Percentiles rank a stretch among this genome's conserved stretches.
phyloP scores from a whole-genome alignment of 2,888 invertebrate species.

The Cyaniris semiargus region DNA sequence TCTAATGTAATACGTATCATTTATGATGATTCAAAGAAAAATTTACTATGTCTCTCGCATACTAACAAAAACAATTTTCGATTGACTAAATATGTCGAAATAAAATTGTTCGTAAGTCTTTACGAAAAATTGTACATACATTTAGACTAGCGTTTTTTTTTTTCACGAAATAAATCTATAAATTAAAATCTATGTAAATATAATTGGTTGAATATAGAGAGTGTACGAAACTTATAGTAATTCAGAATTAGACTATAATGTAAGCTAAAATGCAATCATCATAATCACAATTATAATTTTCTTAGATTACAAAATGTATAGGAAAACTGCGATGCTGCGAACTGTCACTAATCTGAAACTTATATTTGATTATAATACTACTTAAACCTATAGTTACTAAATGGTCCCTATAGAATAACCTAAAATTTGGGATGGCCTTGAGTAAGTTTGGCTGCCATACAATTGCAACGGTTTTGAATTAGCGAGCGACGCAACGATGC shows the following conservation, averaged over 20 bases:
- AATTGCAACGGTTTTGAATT: no score
- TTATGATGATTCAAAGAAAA: not conserved
- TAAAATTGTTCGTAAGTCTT: not conserved
- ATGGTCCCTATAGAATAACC: no score
- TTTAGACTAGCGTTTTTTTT: slow-evolving; percentile 5
- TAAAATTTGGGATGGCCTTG: no score
- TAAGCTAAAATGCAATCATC: not conserved
- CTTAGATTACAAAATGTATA: not conserved
- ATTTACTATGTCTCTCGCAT: not conserved
- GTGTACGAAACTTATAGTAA: slow-evolving; percentile 5
- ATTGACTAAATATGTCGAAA: not conserved
- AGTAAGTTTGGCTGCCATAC: no score
- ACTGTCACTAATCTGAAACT: not conserved
- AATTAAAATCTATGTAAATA: slow-evolving; percentile 4
- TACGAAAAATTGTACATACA: slow-evolving; percentile 7
- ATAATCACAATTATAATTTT: slow-evolving; percentile 5
- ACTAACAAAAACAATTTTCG: not conserved
- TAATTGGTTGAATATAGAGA: not conserved
- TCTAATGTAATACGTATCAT: no score
- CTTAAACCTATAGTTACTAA: no score
- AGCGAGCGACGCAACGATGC: no score
- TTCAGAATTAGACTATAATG: not conserved
- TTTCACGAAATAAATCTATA: slow-evolving; percentile 1
- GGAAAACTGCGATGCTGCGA: not conserved
- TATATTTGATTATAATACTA: no score